phyloP scores from a whole-genome alignment of 2,888 invertebrate genomes.

The Tuta absoluta region DNA sequence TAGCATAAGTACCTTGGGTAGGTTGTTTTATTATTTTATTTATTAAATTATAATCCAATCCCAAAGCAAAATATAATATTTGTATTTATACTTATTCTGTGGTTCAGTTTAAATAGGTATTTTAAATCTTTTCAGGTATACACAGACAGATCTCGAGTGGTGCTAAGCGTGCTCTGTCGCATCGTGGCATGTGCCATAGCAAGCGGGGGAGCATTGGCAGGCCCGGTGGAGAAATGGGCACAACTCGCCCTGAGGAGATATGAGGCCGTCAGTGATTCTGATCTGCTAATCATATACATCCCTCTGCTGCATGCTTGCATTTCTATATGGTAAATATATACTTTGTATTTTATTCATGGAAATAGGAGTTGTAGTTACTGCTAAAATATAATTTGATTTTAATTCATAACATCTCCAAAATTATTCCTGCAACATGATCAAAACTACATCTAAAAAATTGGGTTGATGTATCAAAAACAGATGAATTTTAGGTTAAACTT shows the following conservation, averaged over 20 bases:
- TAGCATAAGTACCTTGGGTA: too few relatives aligned
- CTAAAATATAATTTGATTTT: too few relatives aligned
- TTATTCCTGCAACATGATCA: too few relatives aligned
- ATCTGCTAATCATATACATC: slow-evolving; percentile 84
- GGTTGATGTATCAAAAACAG: too few relatives aligned
- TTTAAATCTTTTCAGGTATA: slow-evolving; percentile 68
- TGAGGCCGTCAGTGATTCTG: slow-evolving; percentile 86
- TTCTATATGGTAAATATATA: slow-evolving; percentile 80
- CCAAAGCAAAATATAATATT: too few relatives aligned
- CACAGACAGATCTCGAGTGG: slow-evolving; percentile 85
- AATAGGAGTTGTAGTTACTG: too few relatives aligned
- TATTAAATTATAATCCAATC: too few relatives aligned
- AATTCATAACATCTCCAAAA: too few relatives aligned
- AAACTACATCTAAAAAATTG: too few relatives aligned
- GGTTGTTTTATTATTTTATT: too few relatives aligned
- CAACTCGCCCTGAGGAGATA: slow-evolving; percentile 85
- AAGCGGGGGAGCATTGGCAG: slow-evolving; percentile 78
- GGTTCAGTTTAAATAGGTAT: not conserved
- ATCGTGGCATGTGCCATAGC: slow-evolving; percentile 82
- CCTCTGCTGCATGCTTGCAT: slow-evolving; percentile 85
- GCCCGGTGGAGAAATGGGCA: slow-evolving; percentile 84
- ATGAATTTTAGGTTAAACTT: too few relatives aligned
- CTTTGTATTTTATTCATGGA: not conserved
- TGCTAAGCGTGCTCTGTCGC: slow-evolving; percentile 84
- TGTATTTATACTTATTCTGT: too few relatives aligned